Conservation (phyloP, 2,113 vertebrate species). For the zebrafish (Danio rerio) region DNA sequence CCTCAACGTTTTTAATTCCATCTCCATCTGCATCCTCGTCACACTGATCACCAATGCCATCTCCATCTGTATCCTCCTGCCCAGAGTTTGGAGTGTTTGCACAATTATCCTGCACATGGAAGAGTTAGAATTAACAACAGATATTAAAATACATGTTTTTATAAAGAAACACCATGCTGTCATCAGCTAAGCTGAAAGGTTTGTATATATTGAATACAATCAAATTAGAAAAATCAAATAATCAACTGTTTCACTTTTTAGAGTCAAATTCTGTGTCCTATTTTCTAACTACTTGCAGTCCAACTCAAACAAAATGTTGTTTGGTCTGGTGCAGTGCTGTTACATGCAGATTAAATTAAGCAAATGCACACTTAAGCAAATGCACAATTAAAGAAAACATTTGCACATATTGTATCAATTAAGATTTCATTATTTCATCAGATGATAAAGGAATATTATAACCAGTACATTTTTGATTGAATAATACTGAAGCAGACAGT, state of each 20-base stretch:
- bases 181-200: background rate
- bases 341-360: background rate
- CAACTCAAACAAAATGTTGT: background rate
- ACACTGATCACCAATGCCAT: slow-evolving; percentile 85
- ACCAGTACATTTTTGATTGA: background rate
- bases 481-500: background rate
- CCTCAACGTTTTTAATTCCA: slow-evolving; percentile 88
- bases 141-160: background rate
- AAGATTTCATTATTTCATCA: background rate
- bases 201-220: background rate
- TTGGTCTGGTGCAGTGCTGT: background rate
- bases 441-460: background rate
- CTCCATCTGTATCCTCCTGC: slow-evolving; percentile 85
- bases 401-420: background rate
- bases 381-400: background rate
- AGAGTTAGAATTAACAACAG: background rate
- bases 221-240: background rate
- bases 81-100: slow-evolving; percentile 85
- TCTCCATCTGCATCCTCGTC: slow-evolving; percentile 85
- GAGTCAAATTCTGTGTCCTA: background rate
- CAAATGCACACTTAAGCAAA: background rate
- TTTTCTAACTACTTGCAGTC: background rate
- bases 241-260: no score
- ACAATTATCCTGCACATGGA: slow-evolving; percentile 80
- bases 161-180: background rate